These are phyloP conservation scores for Hypsibius dujardini DNA, from an alignment of 1,140 invertebrate genomes.

Conservation along the genomic window DNA sequence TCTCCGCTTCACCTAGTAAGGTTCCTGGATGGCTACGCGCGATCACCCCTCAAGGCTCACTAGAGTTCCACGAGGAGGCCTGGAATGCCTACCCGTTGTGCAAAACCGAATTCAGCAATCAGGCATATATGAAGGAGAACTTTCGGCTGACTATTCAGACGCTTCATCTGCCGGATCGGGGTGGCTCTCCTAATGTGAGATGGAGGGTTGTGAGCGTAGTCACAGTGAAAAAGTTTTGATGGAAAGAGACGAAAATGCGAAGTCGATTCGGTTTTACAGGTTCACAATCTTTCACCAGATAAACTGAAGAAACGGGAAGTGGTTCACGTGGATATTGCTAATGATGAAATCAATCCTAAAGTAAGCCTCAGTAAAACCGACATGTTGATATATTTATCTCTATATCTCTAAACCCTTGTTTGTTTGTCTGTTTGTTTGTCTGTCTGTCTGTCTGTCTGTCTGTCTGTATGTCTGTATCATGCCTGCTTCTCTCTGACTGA, in stretches of 20 bases:
- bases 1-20: slow-evolving; percentile 29
- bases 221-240: neutral
- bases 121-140: slow-evolving; percentile 40
- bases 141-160: slow-evolving; percentile 39
- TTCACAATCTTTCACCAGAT: slow-evolving; percentile 29
- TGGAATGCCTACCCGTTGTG: slow-evolving; percentile 36
- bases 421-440: too few species aligned
- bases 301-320: slow-evolving; percentile 29
- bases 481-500: too few species aligned
- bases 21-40: slow-evolving; percentile 35
- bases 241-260: neutral
- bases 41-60: slow-evolving; percentile 37
- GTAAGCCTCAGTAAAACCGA: neutral
- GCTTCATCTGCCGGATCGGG: slow-evolving; percentile 35
- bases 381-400: too few species aligned
- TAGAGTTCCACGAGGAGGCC: slow-evolving; percentile 39
- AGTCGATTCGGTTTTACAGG: slow-evolving; percentile 24
- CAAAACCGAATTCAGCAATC: slow-evolving; percentile 31
- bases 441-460: too few species aligned
- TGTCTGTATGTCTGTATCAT: too few species aligned
- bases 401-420: too few species aligned
- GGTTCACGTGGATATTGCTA: slow-evolving; percentile 33
- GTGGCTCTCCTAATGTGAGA: slow-evolving; percentile 29
- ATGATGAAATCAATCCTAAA: slow-evolving; percentile 25
- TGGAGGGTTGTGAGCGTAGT: neutral